These are phyloP conservation scores for Caenorhabditis panamensis DNA, from an alignment of 2,888 invertebrate species.

Conservation along the genomic window DNA sequence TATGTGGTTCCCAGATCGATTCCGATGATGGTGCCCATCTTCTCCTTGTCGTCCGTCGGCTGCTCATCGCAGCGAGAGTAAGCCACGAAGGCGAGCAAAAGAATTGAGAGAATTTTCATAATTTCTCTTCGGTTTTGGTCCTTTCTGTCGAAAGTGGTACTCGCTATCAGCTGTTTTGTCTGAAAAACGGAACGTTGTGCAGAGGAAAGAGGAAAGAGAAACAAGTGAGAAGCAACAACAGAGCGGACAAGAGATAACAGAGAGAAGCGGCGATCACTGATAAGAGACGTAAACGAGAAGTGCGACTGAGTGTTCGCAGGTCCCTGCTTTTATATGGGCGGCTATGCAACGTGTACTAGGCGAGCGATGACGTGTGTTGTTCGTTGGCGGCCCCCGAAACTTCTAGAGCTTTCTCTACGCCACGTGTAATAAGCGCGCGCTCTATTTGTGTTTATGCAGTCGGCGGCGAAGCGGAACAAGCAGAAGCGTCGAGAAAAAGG, in stretches of 20 bases:
- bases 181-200: constrained; percentile 7
- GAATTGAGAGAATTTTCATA: constrained; percentile 59
- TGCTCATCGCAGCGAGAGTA: constrained; percentile 69
- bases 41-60: constrained; percentile 64
- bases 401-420: constrained; percentile 35
- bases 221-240: background rate
- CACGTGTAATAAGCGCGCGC: constrained; percentile 24
- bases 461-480: background rate
- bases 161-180: constrained; percentile 22
- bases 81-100: constrained; percentile 69
- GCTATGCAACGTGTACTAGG: constrained; percentile 49
- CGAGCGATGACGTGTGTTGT: constrained; percentile 36
- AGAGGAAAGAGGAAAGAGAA: background rate
- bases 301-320: background rate
- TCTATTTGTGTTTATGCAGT: constrained; percentile 8
- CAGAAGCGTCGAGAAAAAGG: background rate
- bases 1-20: constrained; percentile 82
- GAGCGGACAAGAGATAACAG: background rate
- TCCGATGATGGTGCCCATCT: constrained; percentile 81
- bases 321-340: constrained; percentile 36
- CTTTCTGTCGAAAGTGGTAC: constrained; percentile 31
- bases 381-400: constrained; percentile 10
- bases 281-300: constrained; percentile 3
- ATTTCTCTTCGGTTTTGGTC: constrained; percentile 49
- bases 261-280: background rate